Conservation (phyloP, 1,140 invertebrate species). For the Eurosta solidaginis region DNA sequence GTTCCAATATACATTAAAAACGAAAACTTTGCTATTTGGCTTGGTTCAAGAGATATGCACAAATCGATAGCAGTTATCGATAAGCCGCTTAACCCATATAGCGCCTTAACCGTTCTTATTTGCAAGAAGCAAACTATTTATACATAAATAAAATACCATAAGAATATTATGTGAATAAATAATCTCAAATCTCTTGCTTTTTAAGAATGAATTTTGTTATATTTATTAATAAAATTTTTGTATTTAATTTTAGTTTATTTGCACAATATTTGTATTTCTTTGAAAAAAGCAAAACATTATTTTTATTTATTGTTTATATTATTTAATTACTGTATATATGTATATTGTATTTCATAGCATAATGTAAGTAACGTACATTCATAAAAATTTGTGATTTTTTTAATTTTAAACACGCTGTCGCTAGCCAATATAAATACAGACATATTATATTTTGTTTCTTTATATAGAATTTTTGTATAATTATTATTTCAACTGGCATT, state of each 20-base stretch:
- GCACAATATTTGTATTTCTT: conserved; percentile 15
- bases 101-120: no score
- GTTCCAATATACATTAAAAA: no score
- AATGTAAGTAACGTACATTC: conserved; percentile 18
- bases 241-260: no score
- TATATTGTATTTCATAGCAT: conserved; percentile 20
- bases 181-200: background rate
- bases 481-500: no score
- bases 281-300: conserved; percentile 28
- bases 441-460: no score
- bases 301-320: background rate
- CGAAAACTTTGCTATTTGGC: no score
- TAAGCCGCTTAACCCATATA: no score
- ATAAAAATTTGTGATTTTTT: conserved; percentile 23
- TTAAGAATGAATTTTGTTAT: conserved; percentile 15
- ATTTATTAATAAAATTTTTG: conserved; percentile 19
- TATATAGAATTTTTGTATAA: no score
- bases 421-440: background rate
- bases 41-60: no score
- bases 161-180: background rate
- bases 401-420: background rate
- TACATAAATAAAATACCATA: no score
- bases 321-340: conserved; percentile 21
- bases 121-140: no score
- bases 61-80: no score